Base-by-base conservation (phyloP, 2,113 vertebrate species). In the Pipra filicauda region DNA sequence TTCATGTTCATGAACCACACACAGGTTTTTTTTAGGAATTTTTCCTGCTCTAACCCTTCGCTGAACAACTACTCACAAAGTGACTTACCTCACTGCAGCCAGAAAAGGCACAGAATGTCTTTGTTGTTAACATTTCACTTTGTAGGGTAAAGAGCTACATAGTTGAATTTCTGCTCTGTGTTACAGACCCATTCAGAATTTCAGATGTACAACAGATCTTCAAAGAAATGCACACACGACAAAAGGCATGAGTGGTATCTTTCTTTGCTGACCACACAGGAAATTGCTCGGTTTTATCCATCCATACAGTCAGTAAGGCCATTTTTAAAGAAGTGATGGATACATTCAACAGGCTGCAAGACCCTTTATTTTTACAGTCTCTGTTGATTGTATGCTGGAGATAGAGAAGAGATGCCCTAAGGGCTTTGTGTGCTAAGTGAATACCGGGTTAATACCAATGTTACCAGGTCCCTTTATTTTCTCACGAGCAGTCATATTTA, bases 221-320 rank as follows among this genome's bases (percentile, higher is more conserved):
- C 58, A 74, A 77, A 82, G 48, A 89, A 75, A 67, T 22, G 23
- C 55, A 73, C 21, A 79, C 66, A 49, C 57, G 65, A 54, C 85
- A 44, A 81, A 84, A 67, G 43, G 35, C 61, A 20, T 7, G 15
- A 49, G 12, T 57, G 52, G 41, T 88, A 41, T 65, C 93, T 94
- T 85, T 69, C 74, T 70, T 57, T 70, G 33, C 66, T 88, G 85
- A 44, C 66, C 86, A 52, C 35, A 31, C n/a, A 79, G 62, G 49
- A 94, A 69, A 90, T 88, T 88, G 54, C 71, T 88, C 62, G 12
- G 6, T 65, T 89, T 95, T 95, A 66, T 90, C 92, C 83, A 81
- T 85, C 52, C 48, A 51, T 72, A 44, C 27, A 64, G 3, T 43
- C 61, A 73, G 43, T 46, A 72, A 78, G 9, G 57, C 62, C 17